Percentiles rank a stretch among this genome's conserved stretches.
These are phyloP conservation scores for Alligator mississippiensis DNA, from an alignment of 2,113 vertebrate species.

Conservation along the genomic window DNA sequence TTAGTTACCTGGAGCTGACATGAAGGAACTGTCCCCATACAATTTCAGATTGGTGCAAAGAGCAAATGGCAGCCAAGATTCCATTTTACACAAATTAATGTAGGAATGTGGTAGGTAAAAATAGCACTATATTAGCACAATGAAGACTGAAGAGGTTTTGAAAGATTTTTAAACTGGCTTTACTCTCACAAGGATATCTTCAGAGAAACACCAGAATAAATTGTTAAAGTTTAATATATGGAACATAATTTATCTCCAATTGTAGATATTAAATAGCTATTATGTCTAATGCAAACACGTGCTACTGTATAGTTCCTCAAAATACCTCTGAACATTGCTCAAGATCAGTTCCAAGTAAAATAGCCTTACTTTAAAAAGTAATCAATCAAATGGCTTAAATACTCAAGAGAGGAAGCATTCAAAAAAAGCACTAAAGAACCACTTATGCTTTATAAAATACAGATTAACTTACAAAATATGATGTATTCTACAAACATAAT, in stretches of 20 bases:
- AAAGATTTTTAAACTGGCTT: background rate
- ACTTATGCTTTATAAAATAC: background rate
- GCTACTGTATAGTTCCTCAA: background rate
- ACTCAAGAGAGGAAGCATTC: background rate
- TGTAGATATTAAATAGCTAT: background rate
- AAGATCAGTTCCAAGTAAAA: background rate
- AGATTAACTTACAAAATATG: background rate
- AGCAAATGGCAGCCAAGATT: background rate
- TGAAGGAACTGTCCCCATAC: background rate
- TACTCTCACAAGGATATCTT: background rate
- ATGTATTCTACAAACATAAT: background rate
- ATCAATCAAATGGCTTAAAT: background rate
- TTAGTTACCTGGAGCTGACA: background rate
- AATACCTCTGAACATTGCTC: background rate
- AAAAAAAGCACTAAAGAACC: background rate
- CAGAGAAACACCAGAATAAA: background rate
- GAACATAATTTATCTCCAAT: background rate
- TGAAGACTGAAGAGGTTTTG: background rate
- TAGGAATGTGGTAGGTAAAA: constrained; percentile 1
- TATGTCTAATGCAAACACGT: background rate
- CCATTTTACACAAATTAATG: background rate
- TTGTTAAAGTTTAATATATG: background rate
- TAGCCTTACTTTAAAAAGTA: background rate
- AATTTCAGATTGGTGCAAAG: background rate
- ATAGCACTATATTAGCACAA: background rate